Evolutionary conservation across 2,113 vertebrate genomes (phyloP).

Genomic region (Suncus etruscus): DNA sequence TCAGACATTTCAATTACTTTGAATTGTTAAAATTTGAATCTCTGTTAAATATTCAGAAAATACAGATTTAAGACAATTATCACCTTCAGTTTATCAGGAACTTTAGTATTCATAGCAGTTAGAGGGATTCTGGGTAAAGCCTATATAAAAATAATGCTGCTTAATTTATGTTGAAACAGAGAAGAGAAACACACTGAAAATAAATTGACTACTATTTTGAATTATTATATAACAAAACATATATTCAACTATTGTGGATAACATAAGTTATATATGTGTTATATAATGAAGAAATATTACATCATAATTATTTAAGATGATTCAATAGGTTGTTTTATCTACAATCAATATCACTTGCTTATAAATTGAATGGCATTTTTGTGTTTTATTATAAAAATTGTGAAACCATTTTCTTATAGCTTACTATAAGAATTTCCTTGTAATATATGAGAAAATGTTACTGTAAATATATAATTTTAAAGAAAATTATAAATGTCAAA

Average conservation of each 20-base stretch:
- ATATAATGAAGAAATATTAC: background rate
- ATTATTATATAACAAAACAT: conserved; percentile 64
- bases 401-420: background rate
- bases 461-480: conserved; percentile 11
- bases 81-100: conserved; percentile 1
- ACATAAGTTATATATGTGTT: conserved; percentile 40
- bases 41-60: conserved; percentile 60
- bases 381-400: conserved; percentile 56
- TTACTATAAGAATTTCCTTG: background rate
- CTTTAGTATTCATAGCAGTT: conserved; percentile 19
- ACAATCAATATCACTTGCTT: background rate
- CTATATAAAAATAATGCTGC: background rate
- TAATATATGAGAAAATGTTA: background rate
- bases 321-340: background rate
- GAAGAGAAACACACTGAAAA: conserved; percentile 45
- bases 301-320: background rate
- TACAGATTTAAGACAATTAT: conserved; percentile 18
- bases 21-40: background rate
- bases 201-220: conserved; percentile 33
- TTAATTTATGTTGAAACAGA: conserved; percentile 66
- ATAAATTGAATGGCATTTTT: conserved; percentile 9
- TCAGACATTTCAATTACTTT: conserved; percentile 42
- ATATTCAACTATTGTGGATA: conserved; percentile 28
- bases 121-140: background rate
- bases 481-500: conserved; percentile 6